Evolutionary conservation across 2,888 invertebrate species (phyloP).

Genomic region (Lordiphosa fenestrarum): DNA sequence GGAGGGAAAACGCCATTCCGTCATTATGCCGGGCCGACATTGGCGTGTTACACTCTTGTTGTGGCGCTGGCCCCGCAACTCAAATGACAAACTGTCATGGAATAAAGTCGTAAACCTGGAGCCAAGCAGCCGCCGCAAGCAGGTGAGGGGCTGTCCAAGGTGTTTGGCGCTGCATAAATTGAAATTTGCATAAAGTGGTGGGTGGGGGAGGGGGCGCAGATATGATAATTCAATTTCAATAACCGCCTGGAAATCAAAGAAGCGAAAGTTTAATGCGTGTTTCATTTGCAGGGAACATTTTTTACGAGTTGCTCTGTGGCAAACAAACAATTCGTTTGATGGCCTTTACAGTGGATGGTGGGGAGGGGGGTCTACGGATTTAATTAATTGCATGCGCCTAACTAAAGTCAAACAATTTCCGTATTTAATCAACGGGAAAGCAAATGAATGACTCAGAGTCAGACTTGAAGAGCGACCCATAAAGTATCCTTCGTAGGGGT

Average conservation of each 20-base stretch:
- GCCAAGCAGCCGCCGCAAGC: conserved; percentile 25
- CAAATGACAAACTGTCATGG: conserved; percentile 67
- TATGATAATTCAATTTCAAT: conserved; percentile 64
- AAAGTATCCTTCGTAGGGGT: conserved; percentile 24
- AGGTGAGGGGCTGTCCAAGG: conserved; percentile 17
- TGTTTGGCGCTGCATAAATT: conserved; percentile 50
- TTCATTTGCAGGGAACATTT: conserved; percentile 21
- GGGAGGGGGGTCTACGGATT: conserved; percentile 43
- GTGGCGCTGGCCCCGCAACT: conserved; percentile 8
- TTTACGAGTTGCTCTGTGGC: conserved; percentile 9
- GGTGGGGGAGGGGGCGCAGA: conserved; percentile 1
- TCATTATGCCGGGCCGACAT: conserved; percentile 55
- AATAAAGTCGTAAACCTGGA: conserved; percentile 63
- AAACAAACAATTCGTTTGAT: conserved; percentile 22
- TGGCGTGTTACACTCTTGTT: conserved; percentile 62
- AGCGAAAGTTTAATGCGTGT: conserved; percentile 22
- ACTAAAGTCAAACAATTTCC: conserved; percentile 61
- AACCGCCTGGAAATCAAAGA: conserved; percentile 35
- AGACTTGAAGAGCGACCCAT: conserved; percentile 14
- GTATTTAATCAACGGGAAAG: conserved; percentile 66
- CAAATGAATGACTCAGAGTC: conserved; percentile 55
- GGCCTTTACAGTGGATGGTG: conserved; percentile 11
- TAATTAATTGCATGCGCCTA: conserved; percentile 62
- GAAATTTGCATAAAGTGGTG: conserved; percentile 55
- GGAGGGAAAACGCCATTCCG: conserved; percentile 60